Base-by-base conservation (phyloP, 2,888 invertebrate species). In the Allolobophora icterica region DNA sequence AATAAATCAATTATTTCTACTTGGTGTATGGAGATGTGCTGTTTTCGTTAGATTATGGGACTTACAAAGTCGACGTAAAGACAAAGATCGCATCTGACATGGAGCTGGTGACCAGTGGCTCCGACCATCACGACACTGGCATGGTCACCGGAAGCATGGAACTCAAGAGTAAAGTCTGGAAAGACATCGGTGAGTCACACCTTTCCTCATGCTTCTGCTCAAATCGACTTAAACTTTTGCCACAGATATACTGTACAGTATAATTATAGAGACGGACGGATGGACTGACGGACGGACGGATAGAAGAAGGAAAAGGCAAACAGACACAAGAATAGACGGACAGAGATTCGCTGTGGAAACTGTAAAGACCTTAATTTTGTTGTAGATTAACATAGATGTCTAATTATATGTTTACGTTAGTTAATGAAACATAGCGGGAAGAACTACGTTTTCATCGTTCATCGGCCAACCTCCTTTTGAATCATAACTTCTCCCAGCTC, bases 51-150 rank as follows among this genome's bases (percentile, higher is more conserved):
- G 96, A 99, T 96, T 98, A 98, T 96, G 99, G 99, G 94, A 96
- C 98, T 93, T 97, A 98, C 95, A 99, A 99, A 96, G 96, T 99
- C 94, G 99, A 99, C 95, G 96, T 98, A 94, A 99, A 98, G 96
- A 98, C 99, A 93, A 98, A 98, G 96, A 98, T 99, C 91, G 96
- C 97, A 92, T 97, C 97, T 92, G 98, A 98, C 93, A 98, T 99
- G 93, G 98, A 99, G 95, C 99, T 99, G 96, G 97, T 97, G 95
- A 97, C 98, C 93, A 97, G 97, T 92, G 98, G 99, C 93, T 97
- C 97, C 93, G 98, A 98, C 92, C 98, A 98, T 95, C 97, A 97
- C 95, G 98, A 99, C 94, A 97, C 97, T 93, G 98, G 98, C 94
- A 98, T 98, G 96, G 97, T 97, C 94, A 97, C 97, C 94, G 99